Percentiles rank a stretch among this genome's conserved stretches.
Evolutionary conservation across 2,797 vertebrate species (phyloP).

Genomic region (Oreochromis grahami): DNA sequence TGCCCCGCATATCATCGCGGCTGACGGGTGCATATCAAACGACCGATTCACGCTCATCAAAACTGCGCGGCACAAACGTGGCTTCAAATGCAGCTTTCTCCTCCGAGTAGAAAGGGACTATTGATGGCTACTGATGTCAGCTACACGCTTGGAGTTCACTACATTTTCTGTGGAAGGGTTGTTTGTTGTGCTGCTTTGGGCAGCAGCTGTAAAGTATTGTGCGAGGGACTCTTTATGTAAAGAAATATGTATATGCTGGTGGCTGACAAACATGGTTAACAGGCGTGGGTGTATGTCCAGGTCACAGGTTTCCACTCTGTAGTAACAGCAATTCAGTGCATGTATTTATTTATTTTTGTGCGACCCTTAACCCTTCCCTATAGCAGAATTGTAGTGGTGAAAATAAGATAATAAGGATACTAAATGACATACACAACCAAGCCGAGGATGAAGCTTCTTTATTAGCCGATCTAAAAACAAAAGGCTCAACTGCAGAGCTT

Average conservation of each 20-base stretch:
- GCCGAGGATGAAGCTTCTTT: background rate
- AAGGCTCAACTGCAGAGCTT: background rate
- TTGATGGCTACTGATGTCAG: conserved; percentile 39
- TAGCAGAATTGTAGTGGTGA: background rate
- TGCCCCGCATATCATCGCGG: conserved; percentile 15
- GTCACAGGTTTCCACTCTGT: background rate
- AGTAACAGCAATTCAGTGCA: background rate
- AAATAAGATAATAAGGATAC: background rate
- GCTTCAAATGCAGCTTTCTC: conserved; percentile 41
- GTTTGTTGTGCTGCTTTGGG: background rate
- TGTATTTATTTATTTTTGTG: background rate
- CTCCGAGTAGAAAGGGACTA: conserved; percentile 35
- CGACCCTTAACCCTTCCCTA: background rate
- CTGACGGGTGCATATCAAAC: conserved; percentile 59
- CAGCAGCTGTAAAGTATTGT: background rate
- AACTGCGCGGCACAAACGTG: conserved; percentile 9
- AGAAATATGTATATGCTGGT: background rate
- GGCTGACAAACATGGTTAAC: background rate
- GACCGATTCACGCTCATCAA: conserved; percentile 24
- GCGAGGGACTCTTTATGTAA: background rate
- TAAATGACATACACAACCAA: background rate
- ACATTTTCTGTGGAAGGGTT: background rate
- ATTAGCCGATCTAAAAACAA: background rate
- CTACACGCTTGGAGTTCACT: conserved; percentile 6
- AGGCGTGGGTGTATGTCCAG: background rate